Evolutionary conservation across 2,113 vertebrate species (phyloP), one percentile per base, ranked within the genome.

Genomic region (Heptranchias perlo): DNA sequence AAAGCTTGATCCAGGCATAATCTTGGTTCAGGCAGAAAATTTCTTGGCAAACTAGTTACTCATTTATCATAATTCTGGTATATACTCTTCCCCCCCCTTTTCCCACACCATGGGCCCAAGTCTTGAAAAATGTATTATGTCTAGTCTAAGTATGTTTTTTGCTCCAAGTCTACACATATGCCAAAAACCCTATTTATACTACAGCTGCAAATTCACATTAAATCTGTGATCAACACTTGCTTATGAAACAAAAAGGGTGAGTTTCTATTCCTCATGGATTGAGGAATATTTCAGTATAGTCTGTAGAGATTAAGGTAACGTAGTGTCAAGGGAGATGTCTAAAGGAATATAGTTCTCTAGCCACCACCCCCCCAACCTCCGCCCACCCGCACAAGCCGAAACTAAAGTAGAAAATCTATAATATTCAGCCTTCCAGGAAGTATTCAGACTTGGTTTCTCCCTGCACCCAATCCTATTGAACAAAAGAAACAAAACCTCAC

Each of bases 81-180:
- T 31, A 54, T 94, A 65, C 25, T 89, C 25, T 31, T 39, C 44
- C 31, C 64, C 25, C 39, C 65, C n/a, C 23, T 52, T 91, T 69
- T 67, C 44, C 47, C 94, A 95, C 64, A 95, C 13, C 94, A 95
- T 73, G 14, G 58, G 28, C 94, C 44, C 28, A 49, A 95, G 94
- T 16, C 44, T 73, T 95, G 64, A 95, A 95, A 73, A 69, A 95
- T 69, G 65, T 73, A 52, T 65, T 52, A 49, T 69, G 47, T 69
- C 94, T 95, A 52, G 94, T 52, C 94, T 49, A 69, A 95, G 94
- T 73, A 95, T 47, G 39, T 35, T 67, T 69, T 95, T 95, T 69
- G 44, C 92, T 95, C 94, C 94, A 73, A 49, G 3, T 13, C 47
- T 73, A 31, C 4, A 35, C 14, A 31, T 11, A 95, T 52, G 94